These are phyloP conservation scores for Thymelicus acteon DNA, from an alignment of 2,888 invertebrate species.

Conservation along the genomic window DNA sequence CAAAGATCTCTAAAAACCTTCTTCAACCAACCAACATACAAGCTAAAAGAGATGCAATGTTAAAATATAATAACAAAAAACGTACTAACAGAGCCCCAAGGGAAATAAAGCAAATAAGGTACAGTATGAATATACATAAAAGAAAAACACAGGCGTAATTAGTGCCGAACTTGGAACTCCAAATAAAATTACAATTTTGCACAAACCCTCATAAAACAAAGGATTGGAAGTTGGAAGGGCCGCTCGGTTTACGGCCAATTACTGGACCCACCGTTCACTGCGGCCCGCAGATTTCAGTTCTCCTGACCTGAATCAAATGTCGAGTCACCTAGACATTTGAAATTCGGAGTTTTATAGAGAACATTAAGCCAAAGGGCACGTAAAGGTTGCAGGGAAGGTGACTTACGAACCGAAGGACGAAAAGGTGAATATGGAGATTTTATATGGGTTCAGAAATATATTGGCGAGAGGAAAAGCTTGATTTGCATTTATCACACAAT, in stretches of 20 bases:
- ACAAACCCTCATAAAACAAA: slow-evolving; percentile 21
- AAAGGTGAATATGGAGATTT: slow-evolving; percentile 1
- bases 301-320: slow-evolving; percentile 17
- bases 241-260: slow-evolving; percentile 14
- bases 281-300: slow-evolving; percentile 14
- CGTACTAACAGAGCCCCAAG: not conserved
- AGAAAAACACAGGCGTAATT: slow-evolving; percentile 9
- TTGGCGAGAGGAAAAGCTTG: not conserved
- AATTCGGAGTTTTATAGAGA: slow-evolving; percentile 13
- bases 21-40: too few relatives aligned
- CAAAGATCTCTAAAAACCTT: too few relatives aligned
- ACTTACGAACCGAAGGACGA: slow-evolving; percentile 6
- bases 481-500: not conserved
- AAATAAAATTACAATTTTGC: slow-evolving; percentile 29
- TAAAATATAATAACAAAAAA: not conserved
- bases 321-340: slow-evolving; percentile 18
- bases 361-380: slow-evolving; percentile 4
- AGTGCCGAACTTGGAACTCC: not conserved
- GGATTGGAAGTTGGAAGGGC: slow-evolving; percentile 19
- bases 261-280: not conserved
- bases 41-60: too few relatives aligned
- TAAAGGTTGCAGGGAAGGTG: slow-evolving; percentile 12
- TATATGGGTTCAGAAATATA: not conserved
- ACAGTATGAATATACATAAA: not conserved
- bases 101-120: not conserved